Percentiles rank a stretch among this genome's conserved stretches.
phyloP scores from a whole-genome alignment of 2,888 invertebrate species.

The Siphlonurus alternatus region DNA sequence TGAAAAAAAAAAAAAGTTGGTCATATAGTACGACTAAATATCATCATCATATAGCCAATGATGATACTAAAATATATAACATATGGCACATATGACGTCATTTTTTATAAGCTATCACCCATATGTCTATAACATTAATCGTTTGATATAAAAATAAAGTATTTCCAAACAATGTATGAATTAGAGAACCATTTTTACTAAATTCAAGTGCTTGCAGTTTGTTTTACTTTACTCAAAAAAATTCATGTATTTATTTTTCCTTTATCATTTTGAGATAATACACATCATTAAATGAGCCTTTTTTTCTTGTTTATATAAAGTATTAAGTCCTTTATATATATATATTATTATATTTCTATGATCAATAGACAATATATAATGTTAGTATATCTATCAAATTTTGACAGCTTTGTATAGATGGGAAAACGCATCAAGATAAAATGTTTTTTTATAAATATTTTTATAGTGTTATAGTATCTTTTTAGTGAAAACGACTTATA shows the following conservation, averaged over 20 bases:
- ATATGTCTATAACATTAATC: not conserved
- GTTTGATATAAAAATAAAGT: not conserved
- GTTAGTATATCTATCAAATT: not conserved
- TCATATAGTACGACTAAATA: not conserved
- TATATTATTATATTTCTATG: not conserved
- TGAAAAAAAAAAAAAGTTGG: not conserved
- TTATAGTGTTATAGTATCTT: too few species aligned
- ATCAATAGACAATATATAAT: not conserved
- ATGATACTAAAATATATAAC: too few species aligned
- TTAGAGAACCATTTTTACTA: too few species aligned
- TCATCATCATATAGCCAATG: not conserved
- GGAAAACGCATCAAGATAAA: not conserved
- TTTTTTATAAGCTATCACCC: not conserved
- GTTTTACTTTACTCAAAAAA: too few species aligned
- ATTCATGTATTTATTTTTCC: too few species aligned
- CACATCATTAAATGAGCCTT: not conserved
- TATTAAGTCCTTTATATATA: not conserved
- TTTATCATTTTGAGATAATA: too few species aligned
- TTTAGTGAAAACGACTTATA: too few species aligned
- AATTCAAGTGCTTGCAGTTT: too few species aligned
- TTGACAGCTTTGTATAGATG: not conserved
- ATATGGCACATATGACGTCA: too few species aligned
- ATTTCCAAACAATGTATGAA: not conserved
- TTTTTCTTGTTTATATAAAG: not conserved
- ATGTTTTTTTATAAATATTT: too few species aligned